Base-by-base conservation (phyloP, 2,888 invertebrate species). In the Eupeodes luniger region DNA sequence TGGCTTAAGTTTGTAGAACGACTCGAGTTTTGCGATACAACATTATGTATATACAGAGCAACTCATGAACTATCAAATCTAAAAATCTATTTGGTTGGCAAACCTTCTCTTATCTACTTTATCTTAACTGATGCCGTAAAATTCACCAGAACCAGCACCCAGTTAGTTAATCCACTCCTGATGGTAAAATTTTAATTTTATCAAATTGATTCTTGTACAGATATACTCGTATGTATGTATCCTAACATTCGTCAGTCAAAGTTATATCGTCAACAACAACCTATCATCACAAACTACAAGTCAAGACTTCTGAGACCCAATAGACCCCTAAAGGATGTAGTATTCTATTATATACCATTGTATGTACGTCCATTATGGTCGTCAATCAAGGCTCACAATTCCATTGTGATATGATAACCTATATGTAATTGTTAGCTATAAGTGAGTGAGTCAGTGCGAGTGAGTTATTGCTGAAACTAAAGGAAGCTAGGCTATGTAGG, bases 211-310 rank as follows among this genome's bases (percentile, higher is more conserved):
- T 67, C 74, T 67, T 53, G 14, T 51, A 40, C 27, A 27, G 27
- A 27, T 27, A 1, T 27, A 27, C 19, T 19, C 2, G 27, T 27
- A 3, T 27, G 27, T 27, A 27, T 27, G 27, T 5, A 44, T 59
- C 72, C 36, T 16, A 59, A 55, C 49, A 34, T 66, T 77, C 49
- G 64, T 61, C 59, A 47, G 62, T 61, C 34, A 47, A 44, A 47
- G 44, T 10, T 47, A 12, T 27, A 3, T 27, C 27, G 27, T 79
- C 51, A 53, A 66, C 78, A 82, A 75, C 75, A 86, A 70, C 75
- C 79, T 51, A 86, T 79, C 86, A 76, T 79, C 82, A 70, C 66
- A 82, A 75, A 76, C 76, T 79, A 70, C 70, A 82, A 75, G 64
- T 75, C 75, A 47, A 70, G 64, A 61, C 82, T 79, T 61, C 75